Conservation (phyloP, 2,113 vertebrate genomes). For the Salvelinus sp. region DNA sequence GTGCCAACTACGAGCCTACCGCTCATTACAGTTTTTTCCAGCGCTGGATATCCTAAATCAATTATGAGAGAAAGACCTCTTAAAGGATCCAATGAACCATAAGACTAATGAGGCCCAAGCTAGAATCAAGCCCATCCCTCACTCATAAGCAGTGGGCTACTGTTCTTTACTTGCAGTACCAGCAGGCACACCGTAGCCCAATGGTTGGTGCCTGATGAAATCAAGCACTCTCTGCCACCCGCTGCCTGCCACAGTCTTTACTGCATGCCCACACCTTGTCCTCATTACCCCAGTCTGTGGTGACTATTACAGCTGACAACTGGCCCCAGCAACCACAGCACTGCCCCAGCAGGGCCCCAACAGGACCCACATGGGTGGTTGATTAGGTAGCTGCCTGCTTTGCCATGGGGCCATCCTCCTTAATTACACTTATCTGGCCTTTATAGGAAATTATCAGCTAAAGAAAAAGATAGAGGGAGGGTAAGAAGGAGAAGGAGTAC, state of each 20-base stretch:
- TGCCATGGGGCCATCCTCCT: constrained; percentile 52
- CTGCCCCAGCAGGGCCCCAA: constrained; percentile 18
- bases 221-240: constrained; percentile 25
- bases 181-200: constrained; percentile 48
- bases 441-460: constrained; percentile 50
- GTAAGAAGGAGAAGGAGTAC: not conserved
- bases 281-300: constrained; percentile 55
- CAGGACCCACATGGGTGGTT: constrained; percentile 36
- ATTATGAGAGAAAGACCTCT: constrained; percentile 14
- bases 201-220: constrained; percentile 30
- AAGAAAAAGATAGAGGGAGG: constrained; percentile 21
- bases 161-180: constrained; percentile 4
- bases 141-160: not conserved
- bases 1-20: not conserved
- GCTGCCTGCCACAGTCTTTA: constrained; percentile 36
- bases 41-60: constrained; percentile 27
- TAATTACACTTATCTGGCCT: constrained; percentile 46
- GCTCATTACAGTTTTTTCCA: constrained; percentile 25
- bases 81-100: constrained; percentile 17
- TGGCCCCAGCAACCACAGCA: constrained; percentile 22
- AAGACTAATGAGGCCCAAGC: constrained; percentile 6
- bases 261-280: constrained; percentile 58
- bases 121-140: not conserved
- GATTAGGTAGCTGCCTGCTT: constrained; percentile 61
- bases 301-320: constrained; percentile 57